Evolutionary conservation across 37 sponge, comb jelly and placozoan genomes (phyloP).

Genomic region (Amphimedon queenslandica): DNA sequence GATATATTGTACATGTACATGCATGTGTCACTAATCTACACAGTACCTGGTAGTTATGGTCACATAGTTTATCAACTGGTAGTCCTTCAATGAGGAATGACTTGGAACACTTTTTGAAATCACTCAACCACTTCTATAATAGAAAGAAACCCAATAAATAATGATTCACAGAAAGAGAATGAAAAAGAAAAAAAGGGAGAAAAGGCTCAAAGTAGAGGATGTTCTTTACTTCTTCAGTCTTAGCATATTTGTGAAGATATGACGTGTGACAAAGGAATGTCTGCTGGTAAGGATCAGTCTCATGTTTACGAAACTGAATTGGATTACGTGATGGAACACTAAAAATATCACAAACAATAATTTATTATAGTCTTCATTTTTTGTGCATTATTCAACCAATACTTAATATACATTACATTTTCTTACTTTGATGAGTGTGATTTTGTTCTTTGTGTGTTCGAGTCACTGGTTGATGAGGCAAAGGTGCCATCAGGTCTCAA

Average conservation of each 20-base stretch:
- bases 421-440: background rate
- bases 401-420: too few species aligned
- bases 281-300: slow-evolving; percentile 41
- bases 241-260: slow-evolving; percentile 35
- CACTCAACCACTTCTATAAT: background rate
- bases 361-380: too few species aligned
- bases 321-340: slow-evolving; percentile 25
- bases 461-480: slow-evolving; percentile 60
- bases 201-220: background rate
- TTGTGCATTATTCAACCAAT: too few species aligned
- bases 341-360: background rate
- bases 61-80: slow-evolving; percentile 68
- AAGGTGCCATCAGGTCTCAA: slow-evolving; percentile 48
- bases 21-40: background rate
- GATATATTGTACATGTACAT: too few species aligned
- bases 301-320: slow-evolving; percentile 33
- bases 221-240: background rate
- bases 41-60: slow-evolving; percentile 73
- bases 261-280: slow-evolving; percentile 38
- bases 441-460: slow-evolving; percentile 23
- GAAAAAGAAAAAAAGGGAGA: too few species aligned
- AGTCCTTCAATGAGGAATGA: slow-evolving; percentile 48
- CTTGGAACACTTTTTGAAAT: slow-evolving; percentile 43
- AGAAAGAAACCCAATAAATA: too few species aligned
- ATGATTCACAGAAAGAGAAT: too few species aligned